Base-by-base conservation (phyloP, 2,888 invertebrate genomes). In the Digitonthophagus gazella region DNA sequence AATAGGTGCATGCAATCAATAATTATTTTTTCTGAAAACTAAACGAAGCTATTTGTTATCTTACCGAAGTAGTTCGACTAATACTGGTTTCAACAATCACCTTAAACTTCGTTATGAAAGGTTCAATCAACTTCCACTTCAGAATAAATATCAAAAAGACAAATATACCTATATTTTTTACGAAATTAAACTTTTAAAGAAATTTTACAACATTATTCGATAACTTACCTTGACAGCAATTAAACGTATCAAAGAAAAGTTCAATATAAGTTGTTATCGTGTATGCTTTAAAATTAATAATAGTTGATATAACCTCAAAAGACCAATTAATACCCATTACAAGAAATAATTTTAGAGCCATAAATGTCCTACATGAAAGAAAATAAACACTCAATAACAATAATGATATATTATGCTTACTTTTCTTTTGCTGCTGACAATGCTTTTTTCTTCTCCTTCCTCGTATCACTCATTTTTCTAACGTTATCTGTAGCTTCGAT, bases 311-410 rank as follows among this genome's bases (percentile, higher is more conserved):
- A 19, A 65, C 63, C 63, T 70, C 70, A 44, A 67, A 68, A 8
- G 55, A 67, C 70, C 70, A 70, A 14, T 66, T 64, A 28, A 69
- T 20, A 14, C 69, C 69, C 69, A 69, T 69, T 2, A 69, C 67
- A 5, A 69, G 54, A 58, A 64, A 67, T n/a, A 69, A 14, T 18
- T 67, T 69, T 20, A 69, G 22, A 22, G 64, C 67, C 64, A 69
- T 69, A 57, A 64, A 14, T 4, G 66, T 67, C 15, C 69, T 69
- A 22, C 56, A 69, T n/a, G n/a, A n/a, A n/a, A n/a, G n/a, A n/a
- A n/a, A n/a, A n/a, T n/a, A n/a, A n/a, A n/a, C n/a, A n/a, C n/a
- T n/a, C 3, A 15, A 14, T 15, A 3, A 6, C 15, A 16, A 14
- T 11, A 15, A 18, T 18, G 14, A 1, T 57, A 15, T 1, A 1